phyloP scores from a whole-genome alignment of 2,888 invertebrate genomes.

The Tachina grossa region DNA sequence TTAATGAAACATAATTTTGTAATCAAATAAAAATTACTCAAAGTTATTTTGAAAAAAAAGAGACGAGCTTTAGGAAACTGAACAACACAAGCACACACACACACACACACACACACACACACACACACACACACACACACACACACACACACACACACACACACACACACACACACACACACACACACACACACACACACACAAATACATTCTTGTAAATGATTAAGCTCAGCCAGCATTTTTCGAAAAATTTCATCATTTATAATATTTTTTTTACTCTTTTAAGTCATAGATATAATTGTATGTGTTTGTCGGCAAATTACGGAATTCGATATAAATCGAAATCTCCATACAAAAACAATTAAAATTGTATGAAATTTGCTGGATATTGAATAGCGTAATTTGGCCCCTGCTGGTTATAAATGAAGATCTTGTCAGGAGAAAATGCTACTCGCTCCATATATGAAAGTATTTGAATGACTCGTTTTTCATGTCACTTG shows the following conservation, averaged over 20 bases:
- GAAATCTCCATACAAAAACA: too few species aligned
- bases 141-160: neutral
- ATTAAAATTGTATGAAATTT: too few species aligned
- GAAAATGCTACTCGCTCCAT: too few species aligned
- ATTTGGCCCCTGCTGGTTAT: too few species aligned
- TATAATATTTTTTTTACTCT: too few species aligned
- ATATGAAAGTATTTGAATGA: too few species aligned
- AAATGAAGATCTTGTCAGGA: too few species aligned
- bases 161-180: neutral
- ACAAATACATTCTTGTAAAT: neutral
- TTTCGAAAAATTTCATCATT: neutral
- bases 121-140: neutral
- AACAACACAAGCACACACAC: neutral
- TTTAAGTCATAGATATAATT: too few species aligned
- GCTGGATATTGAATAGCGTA: too few species aligned
- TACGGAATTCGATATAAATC: too few species aligned
- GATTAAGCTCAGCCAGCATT: neutral
- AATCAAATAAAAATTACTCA: constrained; percentile 69
- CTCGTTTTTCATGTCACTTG: too few species aligned
- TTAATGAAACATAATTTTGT: constrained; percentile 71
- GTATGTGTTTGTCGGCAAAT: too few species aligned
- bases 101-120: neutral
- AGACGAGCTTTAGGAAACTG: constrained; percentile 5
- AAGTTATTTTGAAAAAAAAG: constrained; percentile 51
- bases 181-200: neutral